Evolutionary conservation across 2,888 invertebrate genomes (phyloP).

Genomic region (Agriopis marginaria): DNA sequence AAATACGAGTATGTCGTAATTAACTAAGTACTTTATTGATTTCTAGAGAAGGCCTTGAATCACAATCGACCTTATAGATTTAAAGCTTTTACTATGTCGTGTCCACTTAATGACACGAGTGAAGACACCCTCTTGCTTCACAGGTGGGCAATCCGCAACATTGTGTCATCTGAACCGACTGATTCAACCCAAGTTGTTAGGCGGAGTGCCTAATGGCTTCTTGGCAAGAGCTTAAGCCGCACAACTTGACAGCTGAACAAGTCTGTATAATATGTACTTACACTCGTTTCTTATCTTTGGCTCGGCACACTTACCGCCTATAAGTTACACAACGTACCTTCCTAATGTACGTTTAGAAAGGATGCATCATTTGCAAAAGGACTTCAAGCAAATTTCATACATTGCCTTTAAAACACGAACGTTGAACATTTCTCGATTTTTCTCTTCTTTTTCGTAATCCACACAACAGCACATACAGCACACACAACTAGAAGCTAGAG

Average conservation of each 20-base stretch:
- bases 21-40: conserved; percentile 5
- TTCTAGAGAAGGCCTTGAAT: conserved; percentile 14
- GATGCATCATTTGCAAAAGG: too few species aligned
- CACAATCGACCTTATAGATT: conserved; percentile 7
- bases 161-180: conserved; percentile 47
- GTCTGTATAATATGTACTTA: conserved; percentile 20
- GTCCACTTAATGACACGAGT: conserved; percentile 20
- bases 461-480: too few species aligned
- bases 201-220: conserved; percentile 48
- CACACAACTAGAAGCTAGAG: too few species aligned
- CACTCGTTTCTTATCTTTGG: conserved; percentile 1
- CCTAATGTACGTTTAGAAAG: neutral
- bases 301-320: neutral
- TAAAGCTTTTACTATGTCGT: conserved; percentile 14
- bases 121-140: conserved; percentile 23
- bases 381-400: too few species aligned
- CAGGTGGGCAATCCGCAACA: conserved; percentile 35
- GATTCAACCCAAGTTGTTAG: conserved; percentile 44
- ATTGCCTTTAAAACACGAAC: too few species aligned
- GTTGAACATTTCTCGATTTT: too few species aligned
- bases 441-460: too few species aligned
- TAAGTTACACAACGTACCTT: conserved; percentile 1
- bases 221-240: conserved; percentile 43
- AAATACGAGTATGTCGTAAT: neutral
- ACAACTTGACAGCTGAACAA: conserved; percentile 41